These are phyloP conservation scores for Pterocles burchelli DNA, from an alignment of 2,113 vertebrate species.

Conservation along the genomic window DNA sequence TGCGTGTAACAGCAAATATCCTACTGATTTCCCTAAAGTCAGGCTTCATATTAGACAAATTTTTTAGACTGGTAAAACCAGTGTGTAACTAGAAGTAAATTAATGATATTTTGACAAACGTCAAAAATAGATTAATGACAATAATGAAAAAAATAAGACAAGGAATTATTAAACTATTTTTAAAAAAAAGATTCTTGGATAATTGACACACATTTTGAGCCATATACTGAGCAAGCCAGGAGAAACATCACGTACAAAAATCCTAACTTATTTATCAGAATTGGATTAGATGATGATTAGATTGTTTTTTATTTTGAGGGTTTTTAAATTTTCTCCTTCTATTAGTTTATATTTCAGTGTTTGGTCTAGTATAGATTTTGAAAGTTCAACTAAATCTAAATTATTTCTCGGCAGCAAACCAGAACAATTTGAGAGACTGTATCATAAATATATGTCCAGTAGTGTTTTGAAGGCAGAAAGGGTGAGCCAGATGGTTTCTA, in stretches of 20 bases:
- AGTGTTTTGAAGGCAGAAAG: slow-evolving; percentile 5
- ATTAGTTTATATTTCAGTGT: not conserved
- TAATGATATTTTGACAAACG: not conserved
- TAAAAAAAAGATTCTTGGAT: not conserved
- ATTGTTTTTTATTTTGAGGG: not conserved
- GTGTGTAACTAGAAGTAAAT: not conserved
- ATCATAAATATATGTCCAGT: slow-evolving; percentile 1
- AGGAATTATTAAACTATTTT: not conserved
- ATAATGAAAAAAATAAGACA: not conserved
- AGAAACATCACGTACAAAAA: not conserved
- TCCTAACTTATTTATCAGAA: not conserved
- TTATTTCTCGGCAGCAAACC: not conserved
- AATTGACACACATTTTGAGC: not conserved
- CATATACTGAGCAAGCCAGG: not conserved
- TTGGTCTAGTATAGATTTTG: not conserved
- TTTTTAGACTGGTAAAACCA: not conserved
- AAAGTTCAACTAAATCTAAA: not conserved
- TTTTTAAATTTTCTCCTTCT: not conserved
- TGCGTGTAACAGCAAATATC: not conserved
- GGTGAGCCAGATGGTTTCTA: slow-evolving; percentile 44
- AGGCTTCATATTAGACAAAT: not conserved
- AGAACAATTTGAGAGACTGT: slow-evolving; percentile 1
- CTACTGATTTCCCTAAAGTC: not conserved
- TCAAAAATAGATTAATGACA: no score
- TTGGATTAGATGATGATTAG: not conserved